Percentiles rank a stretch among this genome's conserved stretches.
These are phyloP conservation scores for Poeciliopsis occidentalis DNA, from an alignment of 2,113 vertebrate genomes.

Conservation along the genomic window DNA sequence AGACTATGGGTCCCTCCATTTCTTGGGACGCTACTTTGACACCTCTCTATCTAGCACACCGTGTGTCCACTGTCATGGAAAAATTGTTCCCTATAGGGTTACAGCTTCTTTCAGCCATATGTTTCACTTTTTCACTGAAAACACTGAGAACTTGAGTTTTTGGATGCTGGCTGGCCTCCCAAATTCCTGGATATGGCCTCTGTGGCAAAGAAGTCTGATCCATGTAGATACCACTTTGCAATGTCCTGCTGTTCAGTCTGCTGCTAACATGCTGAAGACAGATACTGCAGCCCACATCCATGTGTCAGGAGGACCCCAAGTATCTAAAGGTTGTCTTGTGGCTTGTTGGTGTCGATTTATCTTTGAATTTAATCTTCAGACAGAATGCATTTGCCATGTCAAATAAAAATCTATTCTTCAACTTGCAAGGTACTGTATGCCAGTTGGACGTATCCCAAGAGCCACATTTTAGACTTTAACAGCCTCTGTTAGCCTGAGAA, in stretches of 20 bases:
- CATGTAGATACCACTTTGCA: not conserved
- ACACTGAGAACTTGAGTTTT: no score
- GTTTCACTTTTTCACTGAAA: no score
- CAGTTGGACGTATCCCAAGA: not conserved
- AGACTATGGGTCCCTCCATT: not conserved
- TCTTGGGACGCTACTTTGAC: not conserved
- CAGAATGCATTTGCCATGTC: not conserved
- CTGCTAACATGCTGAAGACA: not conserved
- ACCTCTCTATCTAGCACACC: not conserved
- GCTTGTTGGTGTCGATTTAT: no score
- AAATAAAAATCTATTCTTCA: not conserved
- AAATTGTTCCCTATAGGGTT: not conserved
- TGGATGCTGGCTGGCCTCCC: no score
- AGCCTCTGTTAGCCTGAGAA: not conserved
- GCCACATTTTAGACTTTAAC: not conserved
- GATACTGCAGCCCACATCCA: not conserved
- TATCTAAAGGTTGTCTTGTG: no score
- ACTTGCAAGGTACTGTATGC: not conserved
- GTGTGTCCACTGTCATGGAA: not conserved
- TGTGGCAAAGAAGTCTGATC: not conserved
- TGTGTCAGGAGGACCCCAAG: not conserved
- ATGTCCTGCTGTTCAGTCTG: not conserved
- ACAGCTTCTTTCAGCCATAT: not conserved
- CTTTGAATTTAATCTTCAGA: no score
- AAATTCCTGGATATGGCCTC: no score